Conservation (phyloP, 2,888 invertebrate genomes). For the Dysmachus trigonus region DNA sequence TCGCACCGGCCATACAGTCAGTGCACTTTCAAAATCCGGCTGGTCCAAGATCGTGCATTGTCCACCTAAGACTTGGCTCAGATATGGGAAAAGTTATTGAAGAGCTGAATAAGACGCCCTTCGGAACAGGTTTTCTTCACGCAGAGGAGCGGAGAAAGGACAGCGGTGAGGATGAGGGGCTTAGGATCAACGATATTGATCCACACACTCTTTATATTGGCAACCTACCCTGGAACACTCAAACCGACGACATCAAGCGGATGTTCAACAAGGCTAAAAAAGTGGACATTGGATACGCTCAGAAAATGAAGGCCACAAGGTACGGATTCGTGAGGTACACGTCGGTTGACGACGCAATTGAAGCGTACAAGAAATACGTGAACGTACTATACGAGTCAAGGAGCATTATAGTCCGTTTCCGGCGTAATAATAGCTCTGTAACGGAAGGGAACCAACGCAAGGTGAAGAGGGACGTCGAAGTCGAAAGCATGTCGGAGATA, state of each 20-base stretch:
- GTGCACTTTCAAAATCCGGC: conserved; percentile 75
- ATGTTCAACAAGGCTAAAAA: conserved; percentile 70
- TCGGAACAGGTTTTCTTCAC: conserved; percentile 69
- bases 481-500: neutral
- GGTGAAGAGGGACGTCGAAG: conserved; percentile 53
- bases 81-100: conserved; percentile 69
- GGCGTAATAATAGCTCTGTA: conserved; percentile 69
- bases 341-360: conserved; percentile 69
- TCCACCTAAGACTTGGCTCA: conserved; percentile 68
- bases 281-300: conserved; percentile 74
- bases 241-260: conserved; percentile 70
- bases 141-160: conserved; percentile 70
- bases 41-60: conserved; percentile 72
- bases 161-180: conserved; percentile 52
- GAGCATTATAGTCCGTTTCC: conserved; percentile 72
- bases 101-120: conserved; percentile 68
- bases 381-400: conserved; percentile 70
- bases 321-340: conserved; percentile 74
- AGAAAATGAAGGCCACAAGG: conserved; percentile 73
- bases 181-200: conserved; percentile 71
- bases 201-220: conserved; percentile 75
- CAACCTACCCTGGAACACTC: conserved; percentile 72
- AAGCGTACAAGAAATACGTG: conserved; percentile 70
- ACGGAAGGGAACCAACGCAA: conserved; percentile 54
- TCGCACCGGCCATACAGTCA: conserved; percentile 70